Base-by-base conservation (phyloP, 2,888 invertebrate species). In the Drosophila lutescens region DNA sequence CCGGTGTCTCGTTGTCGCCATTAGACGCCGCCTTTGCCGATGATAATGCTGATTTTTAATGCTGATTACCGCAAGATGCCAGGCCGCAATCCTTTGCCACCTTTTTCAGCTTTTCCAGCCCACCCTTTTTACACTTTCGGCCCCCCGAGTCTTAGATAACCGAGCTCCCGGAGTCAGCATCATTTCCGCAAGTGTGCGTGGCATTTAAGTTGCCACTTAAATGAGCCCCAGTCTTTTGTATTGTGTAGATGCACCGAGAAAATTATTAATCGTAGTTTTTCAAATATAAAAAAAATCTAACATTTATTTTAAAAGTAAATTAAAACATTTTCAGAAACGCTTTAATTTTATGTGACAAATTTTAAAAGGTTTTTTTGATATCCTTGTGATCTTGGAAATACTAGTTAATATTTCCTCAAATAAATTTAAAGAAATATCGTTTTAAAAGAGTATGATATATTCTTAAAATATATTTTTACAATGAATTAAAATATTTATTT, bases 1-100 rank as follows among this genome's bases (percentile, higher is more conserved):
- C 36, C 36, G 66, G 23, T 56, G 72, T 34, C 72, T 63, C 56
- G 41, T 71, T 72, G 71, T 63, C 69, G 44, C 59, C 62, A 68
- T 77, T 78, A 76, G 63, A 54, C 57, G 68, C 26, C 51, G 70
- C 46, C 70, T 50, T 53, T 51, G 26, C 40, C 68, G 61, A 61
- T 75, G 68, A 69, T 79, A 78, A 80, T 72, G 80, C 56, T 78
- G 57, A 70, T 84, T 71, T 72, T 68, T 70, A 76, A 71, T 68
- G 84, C 73, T 80, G 72, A 83, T 83, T 74, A 72, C 72, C 69
- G 23, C 61, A 62, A 55, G 62, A 62, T 59, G 61, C 51, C 44
- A 61, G 44, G 49, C 50, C 59, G 59, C 62, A 71, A 67, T 66
- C 66, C 66, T 66, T 61, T 66, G 55, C 66, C 66, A 67, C 67